Percentiles rank a stretch among this genome's conserved stretches.
These are phyloP conservation scores for Bombus superbus DNA, from an alignment of 1,140 invertebrate species.

Conservation along the genomic window DNA sequence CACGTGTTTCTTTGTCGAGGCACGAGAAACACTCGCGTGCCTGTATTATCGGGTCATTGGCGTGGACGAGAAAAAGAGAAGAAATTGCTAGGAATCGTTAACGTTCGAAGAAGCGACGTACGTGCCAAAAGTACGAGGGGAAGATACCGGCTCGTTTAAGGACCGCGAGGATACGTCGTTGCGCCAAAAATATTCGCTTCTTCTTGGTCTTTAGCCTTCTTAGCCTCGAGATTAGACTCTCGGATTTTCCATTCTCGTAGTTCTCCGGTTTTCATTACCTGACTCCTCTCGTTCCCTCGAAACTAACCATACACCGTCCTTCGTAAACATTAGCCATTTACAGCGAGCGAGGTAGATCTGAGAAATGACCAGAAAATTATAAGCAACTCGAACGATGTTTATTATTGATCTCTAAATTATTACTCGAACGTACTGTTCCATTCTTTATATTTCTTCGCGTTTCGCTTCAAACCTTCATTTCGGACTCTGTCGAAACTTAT, in stretches of 20 bases:
- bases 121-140: slow-evolving; percentile 5
- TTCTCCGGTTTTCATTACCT: background rate
- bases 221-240: background rate
- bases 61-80: background rate
- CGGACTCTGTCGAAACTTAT: no score
- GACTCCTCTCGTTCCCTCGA: no score
- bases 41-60: slow-evolving; percentile 27
- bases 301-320: background rate
- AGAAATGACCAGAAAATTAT: no score
- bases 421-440: no score
- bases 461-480: no score
- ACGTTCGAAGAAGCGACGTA: background rate
- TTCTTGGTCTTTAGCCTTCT: background rate
- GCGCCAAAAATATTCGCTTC: slow-evolving; percentile 31
- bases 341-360: no score
- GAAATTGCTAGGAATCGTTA: background rate
- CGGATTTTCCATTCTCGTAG: background rate
- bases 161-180: background rate
- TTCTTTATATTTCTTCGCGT: no score
- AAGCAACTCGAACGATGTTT: no score
- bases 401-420: no score
- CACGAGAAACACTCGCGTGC: background rate
- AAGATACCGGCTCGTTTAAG: background rate
- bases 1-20: background rate
- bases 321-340: background rate